A percentile compares a stretch with the other conserved stretches of the same genome.
Evolutionary conservation across 1,140 invertebrate genomes (phyloP).

Genomic region (Achroia grisella): DNA sequence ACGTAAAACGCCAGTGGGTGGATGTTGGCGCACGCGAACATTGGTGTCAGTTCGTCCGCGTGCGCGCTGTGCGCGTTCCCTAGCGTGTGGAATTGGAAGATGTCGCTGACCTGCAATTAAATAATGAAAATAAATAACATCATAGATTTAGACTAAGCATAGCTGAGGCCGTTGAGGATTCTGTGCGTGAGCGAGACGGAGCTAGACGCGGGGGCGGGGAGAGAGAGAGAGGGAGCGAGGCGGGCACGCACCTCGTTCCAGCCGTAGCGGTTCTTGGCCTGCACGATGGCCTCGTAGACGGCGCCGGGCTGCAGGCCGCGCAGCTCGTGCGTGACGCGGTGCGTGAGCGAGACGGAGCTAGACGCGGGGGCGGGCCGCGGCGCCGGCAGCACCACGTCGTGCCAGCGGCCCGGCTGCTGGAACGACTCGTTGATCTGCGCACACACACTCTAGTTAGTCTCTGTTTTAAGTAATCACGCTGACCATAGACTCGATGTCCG

Average conservation of each 20-base stretch:
- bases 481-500: too few relatives aligned
- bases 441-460: too few relatives aligned
- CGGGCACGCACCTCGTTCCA: conserved; percentile 77
- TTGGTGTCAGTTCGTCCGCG: conserved; percentile 53
- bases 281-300: conserved; percentile 81
- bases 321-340: conserved; percentile 71
- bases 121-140: too few relatives aligned
- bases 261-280: conserved; percentile 82
- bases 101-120: conserved; percentile 74
- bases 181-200: too few relatives aligned
- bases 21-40: conserved; percentile 33
- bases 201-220: too few relatives aligned
- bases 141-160: too few relatives aligned
- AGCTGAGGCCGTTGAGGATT: too few relatives aligned
- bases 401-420: conserved; percentile 82
- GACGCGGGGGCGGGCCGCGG: conserved; percentile 34
- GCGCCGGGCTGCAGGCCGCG: conserved; percentile 75
- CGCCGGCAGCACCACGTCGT: conserved; percentile 74
- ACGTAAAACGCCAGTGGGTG: conserved; percentile 11
- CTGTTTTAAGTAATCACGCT: too few relatives aligned
- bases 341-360: conserved; percentile 43
- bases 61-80: conserved; percentile 51
- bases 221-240: too few relatives aligned
- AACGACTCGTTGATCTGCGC: conserved; percentile 81
- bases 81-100: conserved; percentile 78